phyloP scores from a whole-genome alignment of 92 coral and sea anemone species.

The Umimayanthus kanabou region DNA sequence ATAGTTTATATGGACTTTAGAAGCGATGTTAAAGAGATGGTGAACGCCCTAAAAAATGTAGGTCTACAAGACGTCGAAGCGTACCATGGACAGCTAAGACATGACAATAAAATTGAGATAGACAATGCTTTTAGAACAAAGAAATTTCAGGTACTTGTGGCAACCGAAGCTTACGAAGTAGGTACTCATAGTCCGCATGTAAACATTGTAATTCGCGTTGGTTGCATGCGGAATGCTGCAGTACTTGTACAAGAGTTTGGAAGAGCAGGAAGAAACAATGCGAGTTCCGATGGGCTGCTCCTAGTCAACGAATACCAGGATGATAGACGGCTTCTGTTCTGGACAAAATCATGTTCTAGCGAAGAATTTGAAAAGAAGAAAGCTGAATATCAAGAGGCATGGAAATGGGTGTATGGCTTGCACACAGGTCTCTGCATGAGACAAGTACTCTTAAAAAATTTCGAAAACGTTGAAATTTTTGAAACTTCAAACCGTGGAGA shows the following conservation, averaged over 20 bases:
- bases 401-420: constrained; percentile 51
- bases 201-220: constrained; percentile 45
- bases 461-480: constrained; percentile 34
- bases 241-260: constrained; percentile 58
- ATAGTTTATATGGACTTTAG: constrained; percentile 44
- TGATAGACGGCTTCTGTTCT: constrained; percentile 45
- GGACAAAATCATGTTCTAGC: constrained; percentile 33
- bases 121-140: constrained; percentile 44
- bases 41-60: constrained; percentile 15
- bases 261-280: constrained; percentile 49
- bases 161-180: constrained; percentile 58
- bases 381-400: constrained; percentile 36
- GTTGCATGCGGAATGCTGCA: constrained; percentile 53
- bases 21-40: constrained; percentile 42
- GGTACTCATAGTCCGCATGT: constrained; percentile 60
- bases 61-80: constrained; percentile 23
- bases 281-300: constrained; percentile 38
- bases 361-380: constrained; percentile 26
- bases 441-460: constrained; percentile 38
- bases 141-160: constrained; percentile 52
- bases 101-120: constrained; percentile 20
- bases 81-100: not conserved
- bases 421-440: constrained; percentile 40
- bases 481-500: constrained; percentile 47
- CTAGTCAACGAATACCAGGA: constrained; percentile 47